Base-by-base conservation (phyloP, 2,113 vertebrate genomes). In the Nothoprocta pentlandii region DNA sequence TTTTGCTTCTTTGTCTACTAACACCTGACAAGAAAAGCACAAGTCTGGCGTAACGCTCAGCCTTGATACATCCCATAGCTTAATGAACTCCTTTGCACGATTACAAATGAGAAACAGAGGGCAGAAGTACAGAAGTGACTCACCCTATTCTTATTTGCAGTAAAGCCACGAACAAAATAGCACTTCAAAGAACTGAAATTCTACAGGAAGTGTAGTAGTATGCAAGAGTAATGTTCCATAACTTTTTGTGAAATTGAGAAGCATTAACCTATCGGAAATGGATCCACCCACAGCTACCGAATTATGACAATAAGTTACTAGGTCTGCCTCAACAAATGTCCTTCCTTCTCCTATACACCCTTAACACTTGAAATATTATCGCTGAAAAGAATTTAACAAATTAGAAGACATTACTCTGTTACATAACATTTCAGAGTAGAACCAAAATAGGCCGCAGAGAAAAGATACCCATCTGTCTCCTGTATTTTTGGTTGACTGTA, bases 71-170 rank as follows among this genome's bases (percentile, higher is more conserved):
- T 56, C 58, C 36, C 47, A 68, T 54, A 51, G 16, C 8, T 59
- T 25, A 42, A 11, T 34, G 32, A 79, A 16, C 53, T 73, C 12
- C 19, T 4, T 22, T 64, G 3, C 28, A 30, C 3, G 19, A 51
- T 3, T 64, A 12, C 2, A 94, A 64, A 0, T 32, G 39, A 94
- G 42, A 68, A n/a, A 81, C 2, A 73, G 25, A 89, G 46, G 25
- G 16, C 7, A 73, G 16, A 82, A 32, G n/a, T 3, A 30, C 46
- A 47, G 3, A 14, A 47, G 39, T 34, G 36, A 85, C 56, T 7
- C 11, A 3, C 8, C 8, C 8, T 5, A 32, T 5, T 5, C 0
- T 10, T 30, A 92, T 6, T 34, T 67, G n/a, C 5, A 58, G 39
- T 1, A 68, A 34, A 64, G 20, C 26, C 58, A 89, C 58, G 19